Percentiles rank a stretch among this genome's conserved stretches.
Conservation (phyloP, 2,113 vertebrate genomes). For the Grallaria varia region DNA sequence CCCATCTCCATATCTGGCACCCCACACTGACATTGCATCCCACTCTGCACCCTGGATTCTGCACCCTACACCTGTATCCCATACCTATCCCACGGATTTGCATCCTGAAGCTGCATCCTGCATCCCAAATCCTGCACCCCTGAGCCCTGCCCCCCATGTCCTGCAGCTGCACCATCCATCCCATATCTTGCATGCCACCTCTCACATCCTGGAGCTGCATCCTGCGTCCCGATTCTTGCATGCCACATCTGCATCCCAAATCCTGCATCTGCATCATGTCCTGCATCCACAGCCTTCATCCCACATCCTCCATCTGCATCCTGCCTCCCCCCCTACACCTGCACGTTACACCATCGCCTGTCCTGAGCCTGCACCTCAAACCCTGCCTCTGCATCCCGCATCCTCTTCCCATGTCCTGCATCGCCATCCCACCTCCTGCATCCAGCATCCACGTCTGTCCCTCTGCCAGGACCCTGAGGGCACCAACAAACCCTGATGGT, state of each 20-base stretch:
- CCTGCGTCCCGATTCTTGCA: neutral
- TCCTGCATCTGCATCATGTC: neutral
- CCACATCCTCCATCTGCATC: neutral
- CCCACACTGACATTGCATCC: neutral
- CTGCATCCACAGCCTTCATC: too few species aligned
- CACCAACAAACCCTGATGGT: fast-evolving
- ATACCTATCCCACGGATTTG: too few species aligned
- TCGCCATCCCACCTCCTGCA: neutral
- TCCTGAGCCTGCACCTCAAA: neutral
- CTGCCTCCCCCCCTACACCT: neutral
- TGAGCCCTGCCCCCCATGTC: neutral
- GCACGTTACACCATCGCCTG: too few species aligned
- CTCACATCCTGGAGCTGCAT: neutral
- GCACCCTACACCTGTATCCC: neutral
- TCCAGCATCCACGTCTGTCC: neutral
- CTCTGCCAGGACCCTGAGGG: fast-evolving
- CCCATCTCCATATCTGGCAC: neutral
- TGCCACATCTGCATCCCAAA: neutral
- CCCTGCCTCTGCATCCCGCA: neutral
- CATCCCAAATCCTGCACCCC: neutral
- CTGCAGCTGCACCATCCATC: neutral
- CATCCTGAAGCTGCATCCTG: neutral
- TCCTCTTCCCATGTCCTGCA: neutral
- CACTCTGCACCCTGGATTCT: neutral
- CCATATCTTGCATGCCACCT: neutral